Evolutionary conservation across 2,113 vertebrate species (phyloP), one percentile per base, ranked within the genome.

Genomic region (Ia io): DNA sequence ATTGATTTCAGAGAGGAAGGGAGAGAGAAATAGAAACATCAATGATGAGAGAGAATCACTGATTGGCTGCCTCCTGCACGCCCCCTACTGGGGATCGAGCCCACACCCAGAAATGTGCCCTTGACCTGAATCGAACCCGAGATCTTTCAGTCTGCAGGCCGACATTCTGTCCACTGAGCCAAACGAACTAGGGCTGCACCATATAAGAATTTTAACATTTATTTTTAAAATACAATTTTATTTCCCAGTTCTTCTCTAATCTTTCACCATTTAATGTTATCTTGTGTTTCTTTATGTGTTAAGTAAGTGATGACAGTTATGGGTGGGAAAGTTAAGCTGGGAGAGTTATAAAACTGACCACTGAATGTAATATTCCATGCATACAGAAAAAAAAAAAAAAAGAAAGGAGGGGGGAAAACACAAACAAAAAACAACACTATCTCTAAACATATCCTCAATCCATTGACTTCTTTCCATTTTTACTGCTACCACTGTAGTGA

Each of bases 251-350:
- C 40, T 92, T 85, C 6, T 37, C 20, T 91, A 53, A 88, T 69
- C 18, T 76, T 84, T 93, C 30, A 92, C 20, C 6, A 49, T 65
- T 89, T 93, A 95, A 90, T 90, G 73, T 32, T 91, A 73, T 80
- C 49, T 91, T 91, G 32, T 74, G 79, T 96, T 82, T 92, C 61
- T 94, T 37, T 65, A 44, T 51, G 47, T 77, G 9, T 88, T 84
- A 23, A 93, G 37, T 40, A 49, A 89, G 47, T 92, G 74, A n/a
- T 94, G 16, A 40, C 92, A 78, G 12, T 78, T 95, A 25, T 83
- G 32, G 49, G 32, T 93, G 25, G 12, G 53, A 61, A 53, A 53
- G 82, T 88, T 84, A 94, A 76, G 59, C 30, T 95, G 93, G 84
- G 37, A 96, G 76, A n/a, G 28, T 84, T 88, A 37, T 91, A 77